These are phyloP conservation scores for Pseudoatta argentina DNA, from an alignment of 1,140 invertebrate species.

Conservation along the genomic window DNA sequence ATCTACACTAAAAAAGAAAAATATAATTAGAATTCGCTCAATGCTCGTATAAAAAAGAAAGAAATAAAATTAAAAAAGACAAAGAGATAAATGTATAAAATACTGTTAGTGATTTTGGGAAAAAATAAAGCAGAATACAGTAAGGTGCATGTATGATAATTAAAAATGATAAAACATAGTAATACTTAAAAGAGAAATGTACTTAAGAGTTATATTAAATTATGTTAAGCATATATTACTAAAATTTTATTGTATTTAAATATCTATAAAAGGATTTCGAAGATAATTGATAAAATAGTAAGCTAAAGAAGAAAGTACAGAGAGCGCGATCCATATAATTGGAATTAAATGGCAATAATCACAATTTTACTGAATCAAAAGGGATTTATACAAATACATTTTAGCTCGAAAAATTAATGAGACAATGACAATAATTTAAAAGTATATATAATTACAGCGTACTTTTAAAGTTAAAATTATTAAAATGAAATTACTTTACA, in stretches of 20 bases:
- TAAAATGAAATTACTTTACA: neutral
- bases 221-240: neutral
- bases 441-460: slow-evolving; percentile 3
- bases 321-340: neutral
- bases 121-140: neutral
- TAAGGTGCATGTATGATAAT: neutral
- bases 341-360: neutral
- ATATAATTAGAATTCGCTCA: slow-evolving; percentile 13
- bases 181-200: neutral
- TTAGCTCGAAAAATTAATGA: slow-evolving; percentile 20
- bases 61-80: slow-evolving; percentile 5
- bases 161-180: neutral
- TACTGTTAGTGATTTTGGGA: neutral
- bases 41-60: neutral
- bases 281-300: neutral
- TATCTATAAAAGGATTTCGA: neutral
- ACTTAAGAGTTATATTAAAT: neutral
- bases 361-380: slow-evolving; percentile 25
- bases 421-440: neutral
- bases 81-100: slow-evolving; percentile 28
- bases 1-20: slow-evolving; percentile 27
- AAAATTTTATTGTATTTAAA: neutral
- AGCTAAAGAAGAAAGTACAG: neutral
- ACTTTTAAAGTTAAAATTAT: slow-evolving; percentile 20
- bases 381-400: neutral